Percentiles rank a stretch among this genome's conserved stretches.
Conservation (phyloP, 1,140 invertebrate genomes). For the Paracyclopina nana region DNA sequence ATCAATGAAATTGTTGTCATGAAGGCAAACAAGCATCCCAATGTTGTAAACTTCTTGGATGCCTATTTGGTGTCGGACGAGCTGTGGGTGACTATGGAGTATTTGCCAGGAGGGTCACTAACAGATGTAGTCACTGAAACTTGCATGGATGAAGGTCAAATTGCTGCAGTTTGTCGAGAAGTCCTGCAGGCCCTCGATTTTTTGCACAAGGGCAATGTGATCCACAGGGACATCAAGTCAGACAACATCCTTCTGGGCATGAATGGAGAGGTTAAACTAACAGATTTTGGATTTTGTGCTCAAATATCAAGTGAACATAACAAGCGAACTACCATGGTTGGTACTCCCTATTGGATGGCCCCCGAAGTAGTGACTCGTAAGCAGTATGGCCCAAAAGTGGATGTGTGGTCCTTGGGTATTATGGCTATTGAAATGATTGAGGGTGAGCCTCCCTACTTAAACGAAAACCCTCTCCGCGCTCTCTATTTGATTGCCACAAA, state of each 20-base stretch:
- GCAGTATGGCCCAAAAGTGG: conserved; percentile 47
- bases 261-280: conserved; percentile 94
- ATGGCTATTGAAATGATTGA: conserved; percentile 57
- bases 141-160: conserved; percentile 99
- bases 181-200: conserved; percentile 95
- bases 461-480: conserved; percentile 48
- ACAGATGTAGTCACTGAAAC: conserved; percentile 99
- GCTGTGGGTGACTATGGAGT: conserved; percentile 56
- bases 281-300: conserved; percentile 32
- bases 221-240: conserved; percentile 95
- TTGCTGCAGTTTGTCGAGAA: conserved; percentile 91
- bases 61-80: conserved; percentile 75
- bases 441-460: conserved; percentile 47
- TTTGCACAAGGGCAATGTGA: conserved; percentile 93
- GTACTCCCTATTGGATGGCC: conserved; percentile 96
- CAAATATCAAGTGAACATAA: conserved; percentile 89
- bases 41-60: conserved; percentile 98
- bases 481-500: conserved; percentile 97
- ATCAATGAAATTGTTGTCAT: conserved; percentile 99
- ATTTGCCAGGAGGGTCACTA: conserved; percentile 87
- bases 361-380: conserved; percentile 62
- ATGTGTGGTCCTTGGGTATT: conserved; percentile 46
- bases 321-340: conserved; percentile 99
- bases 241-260: conserved; percentile 97
- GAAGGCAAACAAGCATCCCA: conserved; percentile 97